Evolutionary conservation across 1,140 invertebrate species (phyloP).

Genomic region (Aradophagus sp.): DNA sequence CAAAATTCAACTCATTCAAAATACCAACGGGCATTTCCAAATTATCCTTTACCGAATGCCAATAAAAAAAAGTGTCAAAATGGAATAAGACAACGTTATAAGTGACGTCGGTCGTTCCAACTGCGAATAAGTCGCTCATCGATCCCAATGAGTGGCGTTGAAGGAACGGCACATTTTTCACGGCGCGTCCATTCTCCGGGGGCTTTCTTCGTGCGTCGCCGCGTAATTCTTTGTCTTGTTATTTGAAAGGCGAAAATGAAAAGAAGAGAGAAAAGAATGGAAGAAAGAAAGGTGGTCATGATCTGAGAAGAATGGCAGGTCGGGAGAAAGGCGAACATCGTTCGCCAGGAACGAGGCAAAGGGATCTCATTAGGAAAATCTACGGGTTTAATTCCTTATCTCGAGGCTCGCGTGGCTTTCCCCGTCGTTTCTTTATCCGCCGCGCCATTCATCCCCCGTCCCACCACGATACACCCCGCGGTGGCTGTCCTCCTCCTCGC

Average conservation of each 20-base stretch:
- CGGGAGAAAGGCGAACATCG: slow-evolving; percentile 48
- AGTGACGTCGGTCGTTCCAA: no score
- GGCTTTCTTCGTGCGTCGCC: slow-evolving; percentile 1
- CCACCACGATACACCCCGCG: slow-evolving; percentile 17
- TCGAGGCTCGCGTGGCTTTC: slow-evolving; percentile 30
- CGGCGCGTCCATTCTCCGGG: slow-evolving; percentile 42
- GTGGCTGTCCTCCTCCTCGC: no score
- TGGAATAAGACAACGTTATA: no score
- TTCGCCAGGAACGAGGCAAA: slow-evolving; percentile 50
- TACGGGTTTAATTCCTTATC: slow-evolving; percentile 59
- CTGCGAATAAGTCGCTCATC: no score
- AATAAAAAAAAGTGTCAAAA: no score
- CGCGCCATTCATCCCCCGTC: slow-evolving; percentile 3
- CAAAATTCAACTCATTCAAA: no score
- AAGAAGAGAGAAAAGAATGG: slow-evolving; percentile 2
- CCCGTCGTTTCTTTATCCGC: slow-evolving; percentile 15
- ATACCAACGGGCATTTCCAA: no score
- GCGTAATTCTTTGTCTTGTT: slow-evolving; percentile 37
- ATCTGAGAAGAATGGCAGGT: slow-evolving; percentile 39
- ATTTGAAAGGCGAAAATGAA: slow-evolving; percentile 52
- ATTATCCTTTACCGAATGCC: no score
- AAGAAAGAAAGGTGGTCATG: slow-evolving; percentile 40
- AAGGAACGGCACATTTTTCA: slow-evolving; percentile 48
- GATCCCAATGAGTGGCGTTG: no score
- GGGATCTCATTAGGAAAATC: slow-evolving; percentile 59